Evolutionary conservation across 1,140 invertebrate genomes (phyloP), one percentile per base, ranked within the genome.

Genomic region (Drosophila tropicalis): DNA sequence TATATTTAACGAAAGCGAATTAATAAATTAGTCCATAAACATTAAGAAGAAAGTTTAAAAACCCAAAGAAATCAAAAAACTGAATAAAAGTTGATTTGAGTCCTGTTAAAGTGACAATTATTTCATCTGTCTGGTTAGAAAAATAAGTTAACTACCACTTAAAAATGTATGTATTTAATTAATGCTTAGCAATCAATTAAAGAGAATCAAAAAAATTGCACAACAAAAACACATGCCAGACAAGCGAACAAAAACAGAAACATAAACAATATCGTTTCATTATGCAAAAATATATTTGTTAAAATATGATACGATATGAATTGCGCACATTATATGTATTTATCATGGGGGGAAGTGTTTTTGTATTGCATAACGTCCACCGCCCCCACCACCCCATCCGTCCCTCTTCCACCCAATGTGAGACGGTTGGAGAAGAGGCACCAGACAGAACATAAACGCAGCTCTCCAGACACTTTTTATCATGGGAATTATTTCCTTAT

Each of bases 251-350:
- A 10, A 15, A 62, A 22, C 62, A 63, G n/a, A 25, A 80, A 58
- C 70, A 81, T 72, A 81, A 76, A 76, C 70, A 73, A 73, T 58
- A 73, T 60, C 60, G 73, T 58, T 82, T 87, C 76, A 86, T 86
- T 86, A 86, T 86, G 82, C 82, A 86, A 81, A 68, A 86, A 79
- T 87, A 66, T 29, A 82, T 87, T 62, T 79, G 79, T 75, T 76
- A 87, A 61, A 76, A 70, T 71, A 72, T 40, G 55, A 64, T 29
- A 5, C 25, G 5, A 61, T 69, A 64, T 60, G 58, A 51, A 77
- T 77, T 77, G 76, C 73, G 69, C 56, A 75, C 70, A 70, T 80
- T 58, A 70, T 81, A 56, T 72, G 17, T 75, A 56, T 72, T 22
- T 75, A 76, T 67, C 64, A 82, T 51, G 19, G 9, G 9, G 69